phyloP scores from a whole-genome alignment of 2,797 vertebrate genomes.

The Myotis vivesi region DNA sequence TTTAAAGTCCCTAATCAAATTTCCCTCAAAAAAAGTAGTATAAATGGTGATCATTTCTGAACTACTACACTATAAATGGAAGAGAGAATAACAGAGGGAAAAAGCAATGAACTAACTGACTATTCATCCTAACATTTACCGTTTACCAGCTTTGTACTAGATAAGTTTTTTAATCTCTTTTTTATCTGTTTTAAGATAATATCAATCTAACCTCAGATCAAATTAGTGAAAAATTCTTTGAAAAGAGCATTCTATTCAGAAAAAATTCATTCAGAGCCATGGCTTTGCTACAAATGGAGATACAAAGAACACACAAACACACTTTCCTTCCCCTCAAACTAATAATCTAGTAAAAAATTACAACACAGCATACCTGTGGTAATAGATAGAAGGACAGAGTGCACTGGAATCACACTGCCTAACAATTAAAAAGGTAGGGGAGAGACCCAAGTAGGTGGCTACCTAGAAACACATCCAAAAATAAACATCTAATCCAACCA shows the following conservation, averaged over 20 bases:
- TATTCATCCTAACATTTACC: not conserved
- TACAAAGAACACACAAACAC: not conserved
- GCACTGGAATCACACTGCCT: not conserved
- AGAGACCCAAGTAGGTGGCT: not conserved
- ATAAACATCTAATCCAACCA: not conserved
- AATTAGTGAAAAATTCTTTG: not conserved
- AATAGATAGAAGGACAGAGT: not conserved
- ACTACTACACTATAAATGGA: not conserved
- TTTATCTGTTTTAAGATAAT: not conserved
- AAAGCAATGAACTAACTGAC: not conserved
- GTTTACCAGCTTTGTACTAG: not conserved
- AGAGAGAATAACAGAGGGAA: not conserved
- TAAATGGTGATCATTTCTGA: not conserved
- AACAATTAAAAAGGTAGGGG: not conserved
- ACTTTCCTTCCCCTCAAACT: not conserved
- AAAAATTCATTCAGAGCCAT: slow-evolving; percentile 17
- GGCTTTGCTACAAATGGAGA: not conserved
- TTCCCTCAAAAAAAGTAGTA: not conserved
- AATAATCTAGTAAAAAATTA: slow-evolving; percentile 11
- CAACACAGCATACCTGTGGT: not conserved
- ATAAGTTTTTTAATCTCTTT: not conserved
- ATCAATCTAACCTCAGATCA: not conserved
- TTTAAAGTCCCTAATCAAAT: slow-evolving; percentile 14
- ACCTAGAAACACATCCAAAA: not conserved
- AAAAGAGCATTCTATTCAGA: slow-evolving; percentile 20